phyloP scores from a whole-genome alignment of 2,888 invertebrate genomes.

The Ligdia adustata region DNA sequence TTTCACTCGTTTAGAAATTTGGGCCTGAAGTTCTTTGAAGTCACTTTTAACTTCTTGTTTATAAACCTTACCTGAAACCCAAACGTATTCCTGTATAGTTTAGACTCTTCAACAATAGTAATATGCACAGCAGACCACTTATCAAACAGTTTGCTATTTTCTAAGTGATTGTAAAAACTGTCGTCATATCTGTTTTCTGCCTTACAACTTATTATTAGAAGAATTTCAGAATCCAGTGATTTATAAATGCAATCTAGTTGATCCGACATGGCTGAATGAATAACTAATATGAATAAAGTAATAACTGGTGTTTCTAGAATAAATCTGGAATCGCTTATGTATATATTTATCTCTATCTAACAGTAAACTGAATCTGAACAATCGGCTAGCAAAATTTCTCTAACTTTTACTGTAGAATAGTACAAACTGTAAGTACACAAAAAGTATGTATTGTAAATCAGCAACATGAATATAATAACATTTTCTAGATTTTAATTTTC shows the following conservation, averaged over 20 bases:
- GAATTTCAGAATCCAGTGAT: constrained; percentile 8
- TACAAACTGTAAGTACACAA: not conserved
- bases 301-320: constrained; percentile 15
- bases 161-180: not conserved
- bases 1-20: too few relatives aligned
- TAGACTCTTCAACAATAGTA: constrained; percentile 40
- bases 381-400: not conserved
- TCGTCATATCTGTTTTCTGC: not conserved
- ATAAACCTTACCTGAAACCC: constrained; percentile 23
- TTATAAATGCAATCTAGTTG: constrained; percentile 19
- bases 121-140: constrained; percentile 46
- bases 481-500: not conserved
- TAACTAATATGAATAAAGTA: too few relatives aligned
- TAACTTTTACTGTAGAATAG: not conserved
- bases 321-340: constrained; percentile 7
- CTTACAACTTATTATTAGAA: not conserved
- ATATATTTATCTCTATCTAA: not conserved
- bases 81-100: constrained; percentile 42
- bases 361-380: not conserved
- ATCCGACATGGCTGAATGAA: constrained; percentile 3
- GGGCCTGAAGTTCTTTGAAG: too few relatives aligned
- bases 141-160: constrained; percentile 27
- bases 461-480: not conserved
- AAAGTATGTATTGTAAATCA: not conserved
- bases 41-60: too few relatives aligned